phyloP scores from a whole-genome alignment of 2,888 invertebrate species.

The Dynastes hyllus region DNA sequence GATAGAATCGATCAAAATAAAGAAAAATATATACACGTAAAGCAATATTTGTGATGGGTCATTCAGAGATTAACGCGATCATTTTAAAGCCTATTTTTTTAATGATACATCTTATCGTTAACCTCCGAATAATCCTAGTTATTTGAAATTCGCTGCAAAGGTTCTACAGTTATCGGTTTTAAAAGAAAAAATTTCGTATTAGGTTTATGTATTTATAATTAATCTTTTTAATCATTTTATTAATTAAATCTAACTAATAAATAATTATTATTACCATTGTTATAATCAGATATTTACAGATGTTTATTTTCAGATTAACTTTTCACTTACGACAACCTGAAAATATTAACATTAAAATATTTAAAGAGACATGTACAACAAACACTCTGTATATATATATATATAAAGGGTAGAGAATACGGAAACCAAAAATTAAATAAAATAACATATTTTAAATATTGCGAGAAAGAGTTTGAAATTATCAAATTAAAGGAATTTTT shows the following conservation, averaged over 20 bases:
- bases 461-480: too few relatives aligned
- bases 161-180: background rate
- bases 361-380: conserved; percentile 10
- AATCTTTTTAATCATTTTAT: background rate
- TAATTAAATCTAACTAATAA: conserved; percentile 31
- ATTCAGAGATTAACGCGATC: background rate
- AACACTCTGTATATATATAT: background rate
- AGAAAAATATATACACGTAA: background rate
- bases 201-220: background rate
- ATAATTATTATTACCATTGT: conserved; percentile 11
- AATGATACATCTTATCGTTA: too few relatives aligned
- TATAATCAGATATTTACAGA: background rate
- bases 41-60: background rate
- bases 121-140: too few relatives aligned
- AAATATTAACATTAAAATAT: conserved; percentile 5
- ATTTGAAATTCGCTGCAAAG: background rate
- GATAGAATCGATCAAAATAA: background rate
- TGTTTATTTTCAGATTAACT: background rate
- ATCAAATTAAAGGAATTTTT: too few relatives aligned
- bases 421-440: background rate
- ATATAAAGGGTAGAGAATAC: background rate
- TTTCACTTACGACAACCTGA: background rate
- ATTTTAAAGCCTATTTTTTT: too few relatives aligned
- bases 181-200: background rate
- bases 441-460: conserved; percentile 6